Evolutionary conservation across 2,888 invertebrate genomes (phyloP).

Genomic region (Troides aeacus): DNA sequence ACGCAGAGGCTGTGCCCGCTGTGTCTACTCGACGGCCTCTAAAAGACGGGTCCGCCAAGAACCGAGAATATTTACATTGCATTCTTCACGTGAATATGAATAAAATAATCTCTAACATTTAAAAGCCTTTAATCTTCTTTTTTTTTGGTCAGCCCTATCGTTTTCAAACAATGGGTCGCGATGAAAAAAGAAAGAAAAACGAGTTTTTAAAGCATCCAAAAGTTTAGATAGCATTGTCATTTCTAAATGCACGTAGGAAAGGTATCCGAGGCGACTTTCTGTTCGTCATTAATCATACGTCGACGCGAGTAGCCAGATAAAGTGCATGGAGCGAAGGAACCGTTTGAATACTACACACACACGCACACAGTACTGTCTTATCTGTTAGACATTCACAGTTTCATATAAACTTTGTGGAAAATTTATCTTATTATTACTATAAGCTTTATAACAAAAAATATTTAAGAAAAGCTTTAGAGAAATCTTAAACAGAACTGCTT

Average conservation of each 20-base stretch:
- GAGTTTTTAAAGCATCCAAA: conserved; percentile 55
- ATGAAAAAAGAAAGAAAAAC: conserved; percentile 37
- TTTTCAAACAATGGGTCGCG: conserved; percentile 31
- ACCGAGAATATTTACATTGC: conserved; percentile 62
- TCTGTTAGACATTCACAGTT: conserved; percentile 45
- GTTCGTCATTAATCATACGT: conserved; percentile 72
- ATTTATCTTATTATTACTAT: background rate
- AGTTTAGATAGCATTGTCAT: conserved; percentile 59
- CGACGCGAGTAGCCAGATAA: conserved; percentile 56
- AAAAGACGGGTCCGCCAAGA: conserved; percentile 51
- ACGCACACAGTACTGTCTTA: conserved; percentile 37
- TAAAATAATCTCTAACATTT: conserved; percentile 52
- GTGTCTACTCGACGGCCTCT: conserved; percentile 50
- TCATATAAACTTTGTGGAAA: conserved; percentile 37
- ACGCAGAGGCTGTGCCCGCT: conserved; percentile 44
- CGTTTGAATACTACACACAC: conserved; percentile 6
- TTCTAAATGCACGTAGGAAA: conserved; percentile 57
- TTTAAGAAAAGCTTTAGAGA: no score
- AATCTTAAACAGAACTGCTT: no score
- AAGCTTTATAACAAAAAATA: background rate
- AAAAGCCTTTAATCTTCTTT: conserved; percentile 10
- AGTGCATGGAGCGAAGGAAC: conserved; percentile 43
- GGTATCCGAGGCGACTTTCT: conserved; percentile 59
- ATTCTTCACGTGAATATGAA: conserved; percentile 65
- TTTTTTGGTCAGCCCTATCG: conserved; percentile 21